These are phyloP conservation scores for Actinostola sp. DNA, from an alignment of 92 coral and sea anemone genomes.

Conservation along the genomic window DNA sequence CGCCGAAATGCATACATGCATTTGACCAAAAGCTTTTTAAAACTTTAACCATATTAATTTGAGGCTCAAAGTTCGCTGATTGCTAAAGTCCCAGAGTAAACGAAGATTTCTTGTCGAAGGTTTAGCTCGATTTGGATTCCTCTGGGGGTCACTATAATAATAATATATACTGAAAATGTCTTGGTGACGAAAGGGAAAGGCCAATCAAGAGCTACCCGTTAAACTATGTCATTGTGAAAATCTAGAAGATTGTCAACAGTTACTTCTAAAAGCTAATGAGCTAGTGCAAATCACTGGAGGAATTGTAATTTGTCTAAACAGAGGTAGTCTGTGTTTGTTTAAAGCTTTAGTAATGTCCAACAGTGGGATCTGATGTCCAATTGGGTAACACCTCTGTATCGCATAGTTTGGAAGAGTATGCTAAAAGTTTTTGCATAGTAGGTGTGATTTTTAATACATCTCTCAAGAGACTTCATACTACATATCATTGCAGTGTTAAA, in stretches of 20 bases:
- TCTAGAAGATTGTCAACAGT: slow-evolving; percentile 78
- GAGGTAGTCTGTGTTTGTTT: slow-evolving; percentile 71
- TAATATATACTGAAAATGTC: background rate
- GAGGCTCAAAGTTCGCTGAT: slow-evolving; percentile 25
- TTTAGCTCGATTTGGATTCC: slow-evolving; percentile 1
- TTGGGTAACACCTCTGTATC: slow-evolving; percentile 28
- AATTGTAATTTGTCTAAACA: slow-evolving; percentile 79
- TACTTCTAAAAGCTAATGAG: slow-evolving; percentile 48
- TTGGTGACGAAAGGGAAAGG: slow-evolving; percentile 13
- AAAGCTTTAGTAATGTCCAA: slow-evolving; percentile 33
- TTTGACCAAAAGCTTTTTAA: slow-evolving; percentile 25
- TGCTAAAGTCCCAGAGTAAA: slow-evolving; percentile 24
- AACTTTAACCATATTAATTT: slow-evolving; percentile 32
- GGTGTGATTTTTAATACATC: slow-evolving; percentile 20
- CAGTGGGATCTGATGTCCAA: slow-evolving; percentile 41
- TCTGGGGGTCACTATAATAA: slow-evolving; percentile 7
- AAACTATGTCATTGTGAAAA: slow-evolving; percentile 48
- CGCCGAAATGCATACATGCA: slow-evolving; percentile 34
- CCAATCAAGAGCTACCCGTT: slow-evolving; percentile 52
- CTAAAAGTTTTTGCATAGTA: slow-evolving; percentile 4
- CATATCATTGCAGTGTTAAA: slow-evolving; percentile 1
- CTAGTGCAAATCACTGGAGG: slow-evolving; percentile 47
- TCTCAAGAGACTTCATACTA: background rate
- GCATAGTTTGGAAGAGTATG: slow-evolving; percentile 26
- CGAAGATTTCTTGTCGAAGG: background rate